Evolutionary conservation across 2,113 vertebrate species (phyloP), one percentile per base, ranked within the genome.

Genomic region (Rhea americana): DNA sequence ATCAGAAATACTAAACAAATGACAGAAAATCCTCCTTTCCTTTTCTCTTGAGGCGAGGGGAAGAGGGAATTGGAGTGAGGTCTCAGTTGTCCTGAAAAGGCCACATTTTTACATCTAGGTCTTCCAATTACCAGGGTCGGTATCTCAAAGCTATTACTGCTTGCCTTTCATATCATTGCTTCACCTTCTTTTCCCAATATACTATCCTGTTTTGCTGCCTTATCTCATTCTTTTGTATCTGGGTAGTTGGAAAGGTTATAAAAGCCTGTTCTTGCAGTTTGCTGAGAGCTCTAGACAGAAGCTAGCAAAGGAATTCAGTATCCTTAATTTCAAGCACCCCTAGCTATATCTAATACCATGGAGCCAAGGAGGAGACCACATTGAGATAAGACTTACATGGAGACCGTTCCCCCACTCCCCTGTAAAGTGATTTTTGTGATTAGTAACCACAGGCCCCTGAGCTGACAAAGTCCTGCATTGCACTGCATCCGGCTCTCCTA

Each of bases 1-100:
- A 74, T 86, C 76, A 78, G 45, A 78, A 91, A 88, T 24, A n/a
- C 62, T 72, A 78, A 94, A 85, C 18, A 85, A 93, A 90, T 51
- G 66, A 75, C 25, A 65, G 21, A 22, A 86, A 94, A 83, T 77
- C 22, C 21, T 59, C 35, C 63, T 75, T 72, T 43, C 26, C 11
- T 87, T 68, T 63, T 22, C 55, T 80, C 63, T 21, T 9, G 35
- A 5, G 1, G 4, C 9, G 13, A 8, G 7, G 13, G 10, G 7
- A 19, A 11, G 26, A 85, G 12, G 20, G 28, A 90, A 43, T 51
- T 75, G 32, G 10, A 84, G 11, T 55, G 65, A 84, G 6, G 5
- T 75, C 74, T 82, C 62, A 11, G 63, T 81, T 50, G 15, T 92
- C 41, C 67, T 41, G 32, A 53, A 28, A 45, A 39, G 63, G 39